Conservation (phyloP, 64 coral and sea anemone species). For the Montipora capricornis region DNA sequence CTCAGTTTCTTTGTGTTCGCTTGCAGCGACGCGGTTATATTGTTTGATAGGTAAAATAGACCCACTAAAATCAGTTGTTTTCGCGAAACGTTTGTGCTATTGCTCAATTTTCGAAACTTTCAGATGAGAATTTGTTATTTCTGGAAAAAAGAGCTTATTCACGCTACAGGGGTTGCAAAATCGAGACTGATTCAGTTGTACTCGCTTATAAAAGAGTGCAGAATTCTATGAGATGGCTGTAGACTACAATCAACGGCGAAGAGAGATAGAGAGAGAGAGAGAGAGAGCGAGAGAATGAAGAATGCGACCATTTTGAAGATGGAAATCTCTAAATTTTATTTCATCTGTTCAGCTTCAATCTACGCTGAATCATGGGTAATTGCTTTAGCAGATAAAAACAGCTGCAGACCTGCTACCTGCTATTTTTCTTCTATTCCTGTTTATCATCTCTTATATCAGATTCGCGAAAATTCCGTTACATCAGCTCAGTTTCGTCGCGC, state of each 20-base stretch:
- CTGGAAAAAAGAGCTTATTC: neutral
- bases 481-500: neutral
- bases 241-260: no score
- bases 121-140: neutral
- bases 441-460: conserved; percentile 23
- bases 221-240: no score
- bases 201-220: no score
- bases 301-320: no score
- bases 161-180: no score
- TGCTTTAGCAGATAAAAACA: neutral
- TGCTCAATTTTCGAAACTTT: neutral
- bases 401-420: neutral
- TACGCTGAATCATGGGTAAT: conserved; percentile 41
- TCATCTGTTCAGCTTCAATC: neutral
- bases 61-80: neutral
- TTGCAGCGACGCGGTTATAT: neutral
- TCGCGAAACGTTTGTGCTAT: neutral
- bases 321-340: no score
- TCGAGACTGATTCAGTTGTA: no score
- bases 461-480: conserved; percentile 67
- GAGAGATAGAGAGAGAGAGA: no score
- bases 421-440: neutral
- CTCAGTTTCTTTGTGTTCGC: neutral
- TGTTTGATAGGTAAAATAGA: neutral
- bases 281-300: no score